Base-by-base conservation (phyloP, 1,140 invertebrate species). In the Drosophila leontia region DNA sequence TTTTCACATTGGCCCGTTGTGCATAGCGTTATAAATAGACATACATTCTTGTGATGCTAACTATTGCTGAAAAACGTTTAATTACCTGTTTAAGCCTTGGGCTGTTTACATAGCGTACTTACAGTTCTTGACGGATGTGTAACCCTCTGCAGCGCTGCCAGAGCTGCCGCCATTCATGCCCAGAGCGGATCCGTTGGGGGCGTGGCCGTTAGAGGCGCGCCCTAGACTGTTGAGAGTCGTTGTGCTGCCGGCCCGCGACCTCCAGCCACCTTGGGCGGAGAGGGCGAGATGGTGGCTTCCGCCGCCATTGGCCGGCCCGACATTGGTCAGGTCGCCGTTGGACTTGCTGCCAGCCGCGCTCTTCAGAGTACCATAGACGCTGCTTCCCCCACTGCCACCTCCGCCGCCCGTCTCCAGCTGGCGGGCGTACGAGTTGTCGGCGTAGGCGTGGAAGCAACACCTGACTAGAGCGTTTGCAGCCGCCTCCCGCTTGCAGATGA, bases 401-500 rank as follows among this genome's bases (percentile, higher is more conserved):
- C 81, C 86, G 0, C 82, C 91, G 53, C 88, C 93, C 0, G 94
- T 94, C 72, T 97, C 96, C 47, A 97, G 94, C 69, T 97, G 96
- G 86, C 96, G 97, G 26, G 97, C 98, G 91, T 98, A 98, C 63
- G 97, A 97, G 74, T 97, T 98, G 93, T 98, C 98, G 0, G 98
- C 98, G 93, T 98, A 98, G 23, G 98, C 97, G 93, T 98, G 98
- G 93, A 99, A 99, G 93, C 98, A 98, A 93, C 98, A 98, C 74
- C 97, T 94, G 41, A 99, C 98, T 83, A 98, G 94, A 63, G 98
- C 98, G 92, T 99, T 99, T 39, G 98, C 98, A 7, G 98, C 98
- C 92, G 98, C 97, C 93, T 98, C 98, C 48, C 97, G 95, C 86
- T 98, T 98, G 93, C 98, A 99, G 82, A 99, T 98, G 93, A 99